A percentile compares a stretch with the other conserved stretches of the same genome.
Evolutionary conservation across 2,113 vertebrate species (phyloP).

Genomic region (Scartelaos histophorus): DNA sequence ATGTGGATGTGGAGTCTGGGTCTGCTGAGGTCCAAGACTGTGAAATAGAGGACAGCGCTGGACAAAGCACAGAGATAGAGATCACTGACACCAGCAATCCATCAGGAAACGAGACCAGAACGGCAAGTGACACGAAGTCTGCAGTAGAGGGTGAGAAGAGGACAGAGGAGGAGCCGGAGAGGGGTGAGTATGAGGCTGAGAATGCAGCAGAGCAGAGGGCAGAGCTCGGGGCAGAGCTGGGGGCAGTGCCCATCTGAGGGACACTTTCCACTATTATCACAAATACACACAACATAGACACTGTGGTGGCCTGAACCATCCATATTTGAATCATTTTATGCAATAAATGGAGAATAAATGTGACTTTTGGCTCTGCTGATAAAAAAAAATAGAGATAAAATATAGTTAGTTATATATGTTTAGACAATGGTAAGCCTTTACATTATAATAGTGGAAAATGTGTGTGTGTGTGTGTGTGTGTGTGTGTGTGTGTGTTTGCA

Average conservation of each 20-base stretch:
- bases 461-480: neutral
- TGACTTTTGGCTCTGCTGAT: too few species aligned
- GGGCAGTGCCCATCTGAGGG: slow-evolving; percentile 4
- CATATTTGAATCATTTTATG: too few species aligned
- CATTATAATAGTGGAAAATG: slow-evolving; percentile 51
- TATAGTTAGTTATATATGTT: too few species aligned
- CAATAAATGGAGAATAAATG: too few species aligned
- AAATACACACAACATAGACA: neutral
- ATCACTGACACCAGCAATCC: slow-evolving; percentile 49
- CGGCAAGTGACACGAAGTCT: slow-evolving; percentile 12
- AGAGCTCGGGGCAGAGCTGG: slow-evolving; percentile 11
- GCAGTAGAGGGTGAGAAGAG: slow-evolving; percentile 15
- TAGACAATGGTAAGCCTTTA: neutral
- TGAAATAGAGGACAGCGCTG: slow-evolving; percentile 24
- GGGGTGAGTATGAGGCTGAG: slow-evolving; percentile 78
- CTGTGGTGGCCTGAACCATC: too few species aligned
- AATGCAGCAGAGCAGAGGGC: slow-evolving; percentile 1
- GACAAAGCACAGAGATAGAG: slow-evolving; percentile 45
- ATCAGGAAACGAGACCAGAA: slow-evolving; percentile 33
- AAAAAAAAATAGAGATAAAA: too few species aligned
- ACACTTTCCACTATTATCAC: slow-evolving; percentile 55
- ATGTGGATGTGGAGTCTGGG: slow-evolving; percentile 6
- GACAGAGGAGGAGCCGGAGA: slow-evolving; percentile 55
- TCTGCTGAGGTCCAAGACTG: slow-evolving; percentile 20
- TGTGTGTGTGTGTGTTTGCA: neutral